Base-by-base conservation (phyloP, 2,888 invertebrate species). In the Leptopilina drosophilae region DNA sequence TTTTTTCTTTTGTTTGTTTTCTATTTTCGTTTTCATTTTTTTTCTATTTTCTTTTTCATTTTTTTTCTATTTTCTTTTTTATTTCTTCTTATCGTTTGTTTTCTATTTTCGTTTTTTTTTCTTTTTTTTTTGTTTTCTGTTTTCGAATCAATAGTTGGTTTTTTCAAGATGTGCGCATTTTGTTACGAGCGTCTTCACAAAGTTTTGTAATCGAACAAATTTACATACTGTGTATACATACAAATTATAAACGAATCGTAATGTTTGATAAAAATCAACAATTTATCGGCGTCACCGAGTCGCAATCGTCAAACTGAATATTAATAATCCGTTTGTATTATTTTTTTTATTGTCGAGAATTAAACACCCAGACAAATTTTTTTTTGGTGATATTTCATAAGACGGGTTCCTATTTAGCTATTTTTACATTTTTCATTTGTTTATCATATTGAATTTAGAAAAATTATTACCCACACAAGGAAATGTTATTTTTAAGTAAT, bases 191-290 rank as follows among this genome's bases (percentile, higher is more conserved):
- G 53, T 8, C 26, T 73, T 73, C 3, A 15, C 7, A 49, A 49
- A 56, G 53, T 56, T 56, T 56, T 73, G 53, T 56, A 56, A 69
- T 69, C 53, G 12, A 69, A 26, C 49, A 20, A 14, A 53, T 49
- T 20, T 26, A 69, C 53, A 69, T 69, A 69, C 12, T 69, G 53
- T 69, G 53, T 26, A 33, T 49, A 69, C 49, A 26, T 15, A 67
- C 62, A 62, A 62, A 62, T 62, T 42, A 67, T 49, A 67, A 42
- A 67, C 49, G 15, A 53, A 49, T 69, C 53, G 12, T 7, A 49
- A 8, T 69, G 53, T 69, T 69, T 69, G 53, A 69, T 69, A 49
- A 26, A 20, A 69, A 53, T 53, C 53, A 53, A 53, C 53, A 53
- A 11, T 53, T 69, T 3, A 20, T 33, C 69, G 69, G 69, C 53